These are phyloP conservation scores for Osmoderma eremita DNA, from an alignment of 2,888 invertebrate species.

Conservation along the genomic window DNA sequence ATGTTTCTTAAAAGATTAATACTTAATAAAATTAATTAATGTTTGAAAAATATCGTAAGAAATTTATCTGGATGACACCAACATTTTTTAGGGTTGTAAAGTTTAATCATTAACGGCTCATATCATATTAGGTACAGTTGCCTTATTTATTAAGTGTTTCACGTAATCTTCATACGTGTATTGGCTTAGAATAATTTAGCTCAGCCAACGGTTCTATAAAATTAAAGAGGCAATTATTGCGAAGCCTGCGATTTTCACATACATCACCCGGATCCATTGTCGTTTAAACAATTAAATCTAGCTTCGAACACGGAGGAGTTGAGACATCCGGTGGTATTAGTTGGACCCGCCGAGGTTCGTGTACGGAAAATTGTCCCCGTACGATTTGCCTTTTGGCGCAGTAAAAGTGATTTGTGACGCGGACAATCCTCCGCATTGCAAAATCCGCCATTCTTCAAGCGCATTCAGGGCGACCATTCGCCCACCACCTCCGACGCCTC, in stretches of 20 bases:
- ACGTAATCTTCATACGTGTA: too few relatives aligned
- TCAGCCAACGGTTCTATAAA: too few relatives aligned
- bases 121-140: too few relatives aligned
- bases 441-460: slow-evolving; percentile 62
- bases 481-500: not conserved
- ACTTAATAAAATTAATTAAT: too few relatives aligned
- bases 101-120: too few relatives aligned
- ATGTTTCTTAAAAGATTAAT: too few relatives aligned
- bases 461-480: slow-evolving; percentile 31
- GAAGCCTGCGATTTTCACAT: slow-evolving; percentile 12
- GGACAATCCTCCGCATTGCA: slow-evolving; percentile 63
- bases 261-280: slow-evolving; percentile 29
- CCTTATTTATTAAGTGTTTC: too few relatives aligned
- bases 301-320: slow-evolving; percentile 16
- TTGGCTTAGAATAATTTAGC: too few relatives aligned
- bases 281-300: slow-evolving; percentile 35
- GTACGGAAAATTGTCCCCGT: slow-evolving; percentile 23
- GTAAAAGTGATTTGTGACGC: slow-evolving; percentile 66
- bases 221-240: not conserved
- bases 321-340: slow-evolving; percentile 27
- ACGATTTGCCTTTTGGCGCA: slow-evolving; percentile 50
- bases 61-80: too few relatives aligned
- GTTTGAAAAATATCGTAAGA: too few relatives aligned
- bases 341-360: too few relatives aligned
- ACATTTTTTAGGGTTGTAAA: too few relatives aligned